These are phyloP conservation scores for Drosophila sulfurigaster DNA, from an alignment of 1,140 invertebrate species.

Conservation along the genomic window DNA sequence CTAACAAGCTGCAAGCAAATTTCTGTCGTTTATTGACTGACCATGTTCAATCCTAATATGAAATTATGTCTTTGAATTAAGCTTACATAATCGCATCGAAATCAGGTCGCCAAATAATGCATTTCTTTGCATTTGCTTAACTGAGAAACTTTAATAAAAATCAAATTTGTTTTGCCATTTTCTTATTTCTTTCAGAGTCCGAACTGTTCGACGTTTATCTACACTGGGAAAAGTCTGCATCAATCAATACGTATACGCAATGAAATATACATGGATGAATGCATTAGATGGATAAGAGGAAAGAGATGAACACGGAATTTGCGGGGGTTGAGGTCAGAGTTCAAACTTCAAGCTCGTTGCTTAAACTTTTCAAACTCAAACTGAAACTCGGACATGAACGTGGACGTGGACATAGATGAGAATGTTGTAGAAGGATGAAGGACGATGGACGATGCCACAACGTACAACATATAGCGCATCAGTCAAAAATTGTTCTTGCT, in stretches of 20 bases:
- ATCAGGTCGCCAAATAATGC: no score
- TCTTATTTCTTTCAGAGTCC: background rate
- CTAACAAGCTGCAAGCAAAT: slow-evolving; percentile 68
- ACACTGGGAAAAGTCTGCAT: slow-evolving; percentile 42
- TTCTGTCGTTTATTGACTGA: slow-evolving; percentile 55
- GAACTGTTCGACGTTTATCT: slow-evolving; percentile 15
- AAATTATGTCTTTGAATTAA: slow-evolving; percentile 9
- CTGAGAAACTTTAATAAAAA: slow-evolving; percentile 1
- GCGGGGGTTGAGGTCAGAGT: slow-evolving; percentile 38
- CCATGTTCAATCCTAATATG: slow-evolving; percentile 7
- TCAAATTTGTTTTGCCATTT: background rate
- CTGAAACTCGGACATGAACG: slow-evolving; percentile 26
- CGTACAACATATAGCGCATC: slow-evolving; percentile 76
- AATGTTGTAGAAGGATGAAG: slow-evolving; percentile 2
- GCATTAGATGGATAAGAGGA: slow-evolving; percentile 20
- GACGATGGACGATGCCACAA: background rate
- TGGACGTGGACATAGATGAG: slow-evolving; percentile 39
- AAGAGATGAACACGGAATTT: slow-evolving; percentile 17
- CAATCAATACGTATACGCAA: slow-evolving; percentile 71
- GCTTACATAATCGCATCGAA: background rate
- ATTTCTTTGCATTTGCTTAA: background rate
- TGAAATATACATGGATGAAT: slow-evolving; percentile 68
- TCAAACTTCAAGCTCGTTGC: slow-evolving; percentile 59
- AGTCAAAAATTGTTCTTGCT: slow-evolving; percentile 80
- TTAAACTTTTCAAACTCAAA: slow-evolving; percentile 59